Evolutionary conservation across 2,888 invertebrate genomes (phyloP), one percentile per base, ranked within the genome.

Genomic region (Trachelus tabidus): DNA sequence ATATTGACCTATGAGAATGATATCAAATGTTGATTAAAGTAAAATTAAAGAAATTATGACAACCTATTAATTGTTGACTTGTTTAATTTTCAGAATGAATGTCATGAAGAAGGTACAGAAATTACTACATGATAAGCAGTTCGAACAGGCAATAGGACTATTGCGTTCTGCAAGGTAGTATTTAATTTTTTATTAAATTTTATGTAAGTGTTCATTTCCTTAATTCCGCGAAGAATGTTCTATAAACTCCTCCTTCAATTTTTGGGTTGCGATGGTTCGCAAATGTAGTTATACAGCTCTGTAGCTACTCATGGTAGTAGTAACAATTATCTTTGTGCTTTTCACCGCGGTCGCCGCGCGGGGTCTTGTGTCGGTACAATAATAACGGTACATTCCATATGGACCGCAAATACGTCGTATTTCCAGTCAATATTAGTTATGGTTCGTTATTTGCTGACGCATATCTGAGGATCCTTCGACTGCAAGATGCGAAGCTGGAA

Each of bases 31-130:
- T 15, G 40, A 40, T 9, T 40, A 23, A 15, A 40, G 1, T 40
- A 23, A 15, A 23, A 40, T 15, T 40, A 80, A 79, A 78, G 80
- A 77, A 84, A 84, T 83, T 81, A 56, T 23, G 9, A 56, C 9
- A 56, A 56, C 56, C n/a, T 69, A 68, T 79, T 79, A 56, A 56
- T 23, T 56, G 0, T 15, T 40, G 23, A 9, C 56, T 56, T 23
- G 6, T 56, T 56, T 56, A 56, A 23, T 56, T 81, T 81, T 79
- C 80, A 98, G 98, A 91, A 94, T 94, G 81, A 96, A 96, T 87
- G 97, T 98, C 79, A 97, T 98, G 96, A 95, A 95, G 89, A 95
- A 94, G 86, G 95, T 98, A 84, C 97, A 98, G 91, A 95, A 94
- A 86, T 93, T 94, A 81, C 92, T 98, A 90, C 94, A 96, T 75